Evolutionary conservation across 2,797 vertebrate genomes (phyloP).

Genomic region (Galaxias olidus): DNA sequence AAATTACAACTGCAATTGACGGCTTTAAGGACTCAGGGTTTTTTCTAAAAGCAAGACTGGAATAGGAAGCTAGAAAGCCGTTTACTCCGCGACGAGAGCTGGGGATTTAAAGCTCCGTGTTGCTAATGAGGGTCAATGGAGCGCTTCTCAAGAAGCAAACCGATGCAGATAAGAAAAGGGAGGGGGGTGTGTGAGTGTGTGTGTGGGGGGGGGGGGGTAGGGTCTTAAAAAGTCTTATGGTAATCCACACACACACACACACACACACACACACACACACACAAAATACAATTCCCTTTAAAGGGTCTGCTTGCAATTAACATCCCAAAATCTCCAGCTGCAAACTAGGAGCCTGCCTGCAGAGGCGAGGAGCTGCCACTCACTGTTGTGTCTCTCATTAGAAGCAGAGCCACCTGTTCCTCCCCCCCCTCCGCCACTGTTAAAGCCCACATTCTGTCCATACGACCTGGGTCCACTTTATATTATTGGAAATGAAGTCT

Average conservation of each 20-base stretch:
- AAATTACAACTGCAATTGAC: too few relatives aligned
- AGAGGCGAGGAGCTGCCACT: background rate
- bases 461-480: background rate
- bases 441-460: background rate
- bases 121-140: constrained; percentile 22
- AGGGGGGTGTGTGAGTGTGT: too few relatives aligned
- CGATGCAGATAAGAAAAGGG: constrained; percentile 3
- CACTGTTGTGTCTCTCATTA: constrained; percentile 8
- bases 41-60: too few relatives aligned
- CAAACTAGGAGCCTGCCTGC: background rate
- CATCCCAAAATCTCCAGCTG: constrained; percentile 4
- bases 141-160: background rate
- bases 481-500: background rate
- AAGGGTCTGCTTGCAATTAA: constrained; percentile 10
- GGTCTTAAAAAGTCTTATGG: constrained; percentile 11
- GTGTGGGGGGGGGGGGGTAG: too few relatives aligned
- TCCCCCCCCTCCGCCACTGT: constrained; percentile 7
- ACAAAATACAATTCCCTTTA: background rate
- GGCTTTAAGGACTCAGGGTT: too few relatives aligned
- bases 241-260: background rate
- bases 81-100: background rate
- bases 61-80: background rate
- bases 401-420: constrained; percentile 19
- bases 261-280: background rate
- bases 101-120: constrained; percentile 8